Conservation (phyloP, 2,113 vertebrate genomes). For the Rhagologus leucostigma region DNA sequence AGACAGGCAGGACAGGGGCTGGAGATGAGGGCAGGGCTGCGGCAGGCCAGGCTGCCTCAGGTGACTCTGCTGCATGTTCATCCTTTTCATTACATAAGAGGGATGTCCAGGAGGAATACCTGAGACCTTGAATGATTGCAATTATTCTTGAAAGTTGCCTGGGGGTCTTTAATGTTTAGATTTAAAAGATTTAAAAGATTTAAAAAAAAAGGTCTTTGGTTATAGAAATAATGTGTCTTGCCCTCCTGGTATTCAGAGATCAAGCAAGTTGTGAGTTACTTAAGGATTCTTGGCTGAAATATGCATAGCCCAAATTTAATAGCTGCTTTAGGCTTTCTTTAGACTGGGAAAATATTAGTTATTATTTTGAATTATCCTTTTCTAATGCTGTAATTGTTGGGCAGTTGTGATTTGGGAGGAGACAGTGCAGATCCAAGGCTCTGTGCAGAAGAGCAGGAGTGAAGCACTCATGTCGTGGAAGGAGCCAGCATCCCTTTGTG, state of each 20-base stretch:
- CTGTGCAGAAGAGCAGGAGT: not conserved
- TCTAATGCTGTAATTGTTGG: not conserved
- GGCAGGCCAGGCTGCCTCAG: not conserved
- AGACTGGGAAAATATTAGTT: not conserved
- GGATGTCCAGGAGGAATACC: not conserved
- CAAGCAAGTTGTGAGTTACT: not conserved
- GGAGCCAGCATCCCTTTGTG: not conserved
- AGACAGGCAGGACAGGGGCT: not conserved
- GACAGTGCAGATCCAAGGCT: not conserved
- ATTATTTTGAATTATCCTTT: not conserved
- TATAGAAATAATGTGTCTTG: not conserved
- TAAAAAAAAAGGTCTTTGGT: not conserved
- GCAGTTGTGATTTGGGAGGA: not conserved
- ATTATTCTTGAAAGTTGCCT: conserved; percentile 18
- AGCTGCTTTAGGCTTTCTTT: not conserved
- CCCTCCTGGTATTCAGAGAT: not conserved
- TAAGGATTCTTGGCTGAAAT: not conserved
- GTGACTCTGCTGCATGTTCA: not conserved
- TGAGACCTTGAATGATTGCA: not conserved
- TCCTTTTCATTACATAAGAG: not conserved
- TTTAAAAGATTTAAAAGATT: too few species aligned
- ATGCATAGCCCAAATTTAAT: not conserved
- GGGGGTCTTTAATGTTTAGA: not conserved
- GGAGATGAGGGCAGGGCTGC: not conserved
- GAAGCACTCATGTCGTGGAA: not conserved